Base-by-base conservation (phyloP, 1,140 invertebrate genomes). In the Drosophila lowei region DNA sequence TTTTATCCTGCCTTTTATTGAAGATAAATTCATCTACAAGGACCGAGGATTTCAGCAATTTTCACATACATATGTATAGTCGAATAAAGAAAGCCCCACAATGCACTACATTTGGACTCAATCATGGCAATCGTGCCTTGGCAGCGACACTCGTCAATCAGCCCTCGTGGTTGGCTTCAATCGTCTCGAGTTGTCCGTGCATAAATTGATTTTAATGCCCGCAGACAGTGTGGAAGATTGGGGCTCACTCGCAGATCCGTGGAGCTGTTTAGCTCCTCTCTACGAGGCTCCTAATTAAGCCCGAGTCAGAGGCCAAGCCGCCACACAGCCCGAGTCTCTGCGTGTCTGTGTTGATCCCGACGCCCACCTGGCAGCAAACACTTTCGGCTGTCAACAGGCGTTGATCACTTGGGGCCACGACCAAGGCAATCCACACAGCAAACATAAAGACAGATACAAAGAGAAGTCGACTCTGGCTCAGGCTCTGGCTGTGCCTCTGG, bases 141-240 rank as follows among this genome's bases (percentile, higher is more conserved):
- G 30, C 50, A 53, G 9, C 50, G 30, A 11, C 15, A 46, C 15
- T 50, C 2, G 0, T 60, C 1, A 30, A 60, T 18, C 67, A 41
- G 6, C 55, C 47, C 67, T 46, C 49, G 41, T 18, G 25, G 6
- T 15, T 25, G 28, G n/a, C 66, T 70, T 46, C 47, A 46, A 71
- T 72, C 57, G 49, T 68, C 56, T 68, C 23, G 52, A 57, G 41
- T 16, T 42, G 52, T 72, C 54, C 53, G 71, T 62, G 68, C 68
- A 72, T 72, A 72, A 72, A 72, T 72, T 72, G 68, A 72, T 72
- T 72, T 72, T 72, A 72, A 72, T 62, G 68, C 57, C 66, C 25
- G 66, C 66, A 47, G 52, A 57, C 64, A 49, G 50, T 48, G 44
- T 43, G 50, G 34, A 41, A 25, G 66, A 70, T 70, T 57, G 66